Percentiles rank a stretch among this genome's conserved stretches.
phyloP scores from a whole-genome alignment of 2,797 vertebrate species.

The Knipowitschia caucasica region DNA sequence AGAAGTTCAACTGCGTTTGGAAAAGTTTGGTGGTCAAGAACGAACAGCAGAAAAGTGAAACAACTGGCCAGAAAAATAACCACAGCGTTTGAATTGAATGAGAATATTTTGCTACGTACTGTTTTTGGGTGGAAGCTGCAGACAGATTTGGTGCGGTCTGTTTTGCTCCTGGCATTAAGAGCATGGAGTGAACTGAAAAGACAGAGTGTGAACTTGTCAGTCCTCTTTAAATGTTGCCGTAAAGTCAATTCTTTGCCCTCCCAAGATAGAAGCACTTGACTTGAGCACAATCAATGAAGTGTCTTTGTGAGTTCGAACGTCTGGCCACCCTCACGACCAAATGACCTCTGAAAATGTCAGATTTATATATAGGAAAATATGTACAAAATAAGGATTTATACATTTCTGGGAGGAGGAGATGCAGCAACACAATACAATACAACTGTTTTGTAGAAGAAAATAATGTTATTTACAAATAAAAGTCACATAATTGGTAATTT shows the following conservation, averaged over 20 bases:
- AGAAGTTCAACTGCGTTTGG: conserved; percentile 20
- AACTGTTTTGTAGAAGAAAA: no score
- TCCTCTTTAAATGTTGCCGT: neutral
- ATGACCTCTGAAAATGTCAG: neutral
- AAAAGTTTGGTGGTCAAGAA: neutral
- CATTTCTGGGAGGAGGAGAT: no score
- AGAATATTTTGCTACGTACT: no score
- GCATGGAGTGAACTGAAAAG: no score
- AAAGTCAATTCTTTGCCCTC: neutral
- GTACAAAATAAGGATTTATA: no score
- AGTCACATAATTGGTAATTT: no score
- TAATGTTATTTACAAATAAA: no score
- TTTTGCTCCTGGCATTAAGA: no score
- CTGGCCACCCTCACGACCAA: neutral
- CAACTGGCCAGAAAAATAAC: neutral
- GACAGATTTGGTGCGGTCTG: no score
- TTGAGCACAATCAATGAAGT: neutral
- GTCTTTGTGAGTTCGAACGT: neutral
- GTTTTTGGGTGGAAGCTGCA: no score
- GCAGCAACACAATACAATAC: no score
- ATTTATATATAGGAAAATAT: neutral
- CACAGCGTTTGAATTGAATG: neutral
- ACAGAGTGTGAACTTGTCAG: neutral
- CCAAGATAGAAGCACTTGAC: neutral
- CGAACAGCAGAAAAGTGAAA: no score